Evolutionary conservation across 92 coral and sea anemone species (phyloP).

Genomic region (Nematostella vectensis): DNA sequence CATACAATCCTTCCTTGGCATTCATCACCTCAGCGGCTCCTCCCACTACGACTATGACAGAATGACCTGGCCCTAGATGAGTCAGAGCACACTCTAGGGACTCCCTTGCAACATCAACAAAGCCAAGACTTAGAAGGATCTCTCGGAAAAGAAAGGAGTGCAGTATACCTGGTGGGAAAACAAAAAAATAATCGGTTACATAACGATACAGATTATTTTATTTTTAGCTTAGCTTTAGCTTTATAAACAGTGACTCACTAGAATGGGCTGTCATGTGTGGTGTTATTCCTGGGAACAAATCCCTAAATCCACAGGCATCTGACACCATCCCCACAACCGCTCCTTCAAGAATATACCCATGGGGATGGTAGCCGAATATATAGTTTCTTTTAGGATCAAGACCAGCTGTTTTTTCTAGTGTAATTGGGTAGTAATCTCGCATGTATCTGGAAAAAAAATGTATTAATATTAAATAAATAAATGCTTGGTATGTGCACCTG

Average conservation of each 20-base stretch:
- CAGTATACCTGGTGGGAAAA: slow-evolving; percentile 46
- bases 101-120: slow-evolving; percentile 61
- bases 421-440: slow-evolving; percentile 81
- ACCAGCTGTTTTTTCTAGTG: slow-evolving; percentile 73
- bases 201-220: no score
- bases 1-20: slow-evolving; percentile 55
- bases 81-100: slow-evolving; percentile 57
- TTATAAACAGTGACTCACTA: no score
- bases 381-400: slow-evolving; percentile 78
- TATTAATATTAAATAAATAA: no score
- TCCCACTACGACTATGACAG: slow-evolving; percentile 64
- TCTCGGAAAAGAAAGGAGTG: slow-evolving; percentile 67
- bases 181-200: not conserved
- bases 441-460: slow-evolving; percentile 1
- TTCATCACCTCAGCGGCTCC: slow-evolving; percentile 67
- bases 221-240: no score
- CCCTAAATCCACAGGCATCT: slow-evolving; percentile 72
- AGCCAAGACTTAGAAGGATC: slow-evolving; percentile 68
- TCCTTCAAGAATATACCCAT: slow-evolving; percentile 72
- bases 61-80: slow-evolving; percentile 75
- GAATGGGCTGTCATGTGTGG: slow-evolving; percentile 39
- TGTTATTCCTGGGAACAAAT: slow-evolving; percentile 73
- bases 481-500: not conserved
- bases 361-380: slow-evolving; percentile 90
- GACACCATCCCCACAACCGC: slow-evolving; percentile 66